A percentile compares a stretch with the other conserved stretches of the same genome.
These are phyloP conservation scores for Etheostoma perlongum DNA, from an alignment of 2,797 vertebrate genomes.

Conservation along the genomic window DNA sequence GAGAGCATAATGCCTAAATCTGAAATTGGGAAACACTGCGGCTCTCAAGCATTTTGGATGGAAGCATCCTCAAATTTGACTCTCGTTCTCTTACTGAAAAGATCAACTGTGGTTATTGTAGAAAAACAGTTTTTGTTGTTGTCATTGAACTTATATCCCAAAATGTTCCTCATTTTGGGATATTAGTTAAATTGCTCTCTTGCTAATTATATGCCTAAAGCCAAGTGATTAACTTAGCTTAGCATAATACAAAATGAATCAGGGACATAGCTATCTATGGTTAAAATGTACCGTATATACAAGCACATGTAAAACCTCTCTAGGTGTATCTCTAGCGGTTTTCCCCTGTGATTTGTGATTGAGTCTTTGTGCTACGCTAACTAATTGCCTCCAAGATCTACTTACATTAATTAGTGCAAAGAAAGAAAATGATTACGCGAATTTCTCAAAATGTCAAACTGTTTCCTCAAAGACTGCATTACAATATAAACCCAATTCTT, in stretches of 20 bases:
- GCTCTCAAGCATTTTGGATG: neutral
- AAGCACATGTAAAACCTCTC: too few relatives aligned
- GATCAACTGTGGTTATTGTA: neutral
- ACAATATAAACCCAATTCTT: too few relatives aligned
- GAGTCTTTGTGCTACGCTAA: neutral
- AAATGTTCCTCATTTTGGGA: neutral
- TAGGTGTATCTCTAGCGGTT: neutral
- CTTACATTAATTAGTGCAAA: neutral
- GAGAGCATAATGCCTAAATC: neutral
- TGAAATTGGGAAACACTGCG: neutral
- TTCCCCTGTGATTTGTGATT: neutral
- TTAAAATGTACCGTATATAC: too few relatives aligned
- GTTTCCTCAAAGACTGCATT: neutral
- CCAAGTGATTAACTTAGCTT: neutral
- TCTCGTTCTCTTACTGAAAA: too few relatives aligned
- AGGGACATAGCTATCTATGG: too few relatives aligned
- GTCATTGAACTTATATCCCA: neutral
- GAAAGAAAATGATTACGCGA: too few relatives aligned
- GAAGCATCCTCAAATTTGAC: too few relatives aligned
- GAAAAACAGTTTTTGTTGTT: neutral
- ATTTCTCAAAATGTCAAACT: neutral
- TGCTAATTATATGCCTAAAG: neutral
- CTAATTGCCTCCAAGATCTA: neutral
- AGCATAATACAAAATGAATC: neutral
- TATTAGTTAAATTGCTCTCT: neutral